Conservation (phyloP, 2,888 invertebrate genomes). For the Chouioia cunea region DNA sequence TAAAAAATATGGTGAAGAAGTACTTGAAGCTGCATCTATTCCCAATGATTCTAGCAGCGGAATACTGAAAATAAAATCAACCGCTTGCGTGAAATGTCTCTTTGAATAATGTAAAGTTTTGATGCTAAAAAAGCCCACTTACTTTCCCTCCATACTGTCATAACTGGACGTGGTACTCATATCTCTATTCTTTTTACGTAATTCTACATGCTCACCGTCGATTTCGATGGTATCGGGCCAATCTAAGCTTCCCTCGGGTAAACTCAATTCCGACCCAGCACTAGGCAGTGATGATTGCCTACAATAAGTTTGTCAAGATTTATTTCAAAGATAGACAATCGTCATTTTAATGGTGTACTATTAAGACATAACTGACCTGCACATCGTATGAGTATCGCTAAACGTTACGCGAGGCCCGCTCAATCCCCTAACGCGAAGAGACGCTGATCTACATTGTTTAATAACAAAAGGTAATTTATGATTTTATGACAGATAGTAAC, state of each 20-base stretch:
- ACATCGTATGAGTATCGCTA: conserved; percentile 73
- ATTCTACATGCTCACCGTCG: conserved; percentile 76
- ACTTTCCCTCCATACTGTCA: conserved; percentile 66
- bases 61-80: conserved; percentile 51
- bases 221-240: conserved; percentile 77
- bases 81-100: not conserved
- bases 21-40: conserved; percentile 63
- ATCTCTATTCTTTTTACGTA: conserved; percentile 71
- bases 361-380: conserved; percentile 63
- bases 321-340: not conserved
- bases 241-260: conserved; percentile 72
- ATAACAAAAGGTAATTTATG: no score
- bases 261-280: conserved; percentile 78
- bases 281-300: conserved; percentile 86
- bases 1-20: conserved; percentile 64
- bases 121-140: conserved; percentile 38
- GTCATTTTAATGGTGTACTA: not conserved
- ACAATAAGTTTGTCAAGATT: conserved; percentile 31
- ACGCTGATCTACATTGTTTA: conserved; percentile 72
- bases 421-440: conserved; percentile 72
- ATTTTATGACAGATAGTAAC: no score
- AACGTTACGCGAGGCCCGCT: conserved; percentile 74
- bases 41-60: conserved; percentile 64
- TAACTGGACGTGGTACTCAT: conserved; percentile 64
- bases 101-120: not conserved